Base-by-base conservation (phyloP, 2,113 vertebrate genomes). In the Gnathonemus echidnorhynchus region DNA sequence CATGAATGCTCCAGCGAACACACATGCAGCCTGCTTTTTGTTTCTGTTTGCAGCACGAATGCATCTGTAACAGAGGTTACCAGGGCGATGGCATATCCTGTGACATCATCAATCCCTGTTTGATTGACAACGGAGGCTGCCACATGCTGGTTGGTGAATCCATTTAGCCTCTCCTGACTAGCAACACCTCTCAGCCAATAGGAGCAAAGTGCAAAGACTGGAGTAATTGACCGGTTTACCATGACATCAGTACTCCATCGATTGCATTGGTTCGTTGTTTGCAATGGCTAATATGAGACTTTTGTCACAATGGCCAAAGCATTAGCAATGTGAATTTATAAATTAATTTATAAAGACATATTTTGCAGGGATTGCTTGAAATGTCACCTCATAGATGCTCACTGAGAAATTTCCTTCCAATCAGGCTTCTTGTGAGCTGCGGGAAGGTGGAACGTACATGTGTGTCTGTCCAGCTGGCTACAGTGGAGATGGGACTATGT, bases 1-100 rank as follows among this genome's bases (percentile, higher is more conserved):
- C 15, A 19, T 2, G 0, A 19, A 42, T 19, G 74, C 31, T 42
- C 35, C 5, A 80, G 31, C 1, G 31, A 70, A 70, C 62, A 11
- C 62, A 70, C 39, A 48, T 24, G 7, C 24, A 48, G 21, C 42
- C 45, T 24, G 45, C 7, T 48, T 85, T 48, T 85, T 9, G 17
- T 48, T 84, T 48, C 2, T 87, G 50, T 70, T 88, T 94, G 42
- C 93, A 99, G 98, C 98, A 96, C 90, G 95, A 96, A 21, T 99
- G 98, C 91, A 92, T 94, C 1, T 99, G 98, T 93, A 98, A 96
- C 94, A 95, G 90, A 88, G 97, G 97, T 31, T 99, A 96, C 90
- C 96, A 95, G 46, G 98, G 98, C 0, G 94, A 99, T 0, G 98
- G 98, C 6, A 91, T 95, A 3, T 49, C 88, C 88, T 99, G 98